Evolutionary conservation across 1,140 invertebrate genomes (phyloP).

Genomic region (Cataglyphis hispanica): DNA sequence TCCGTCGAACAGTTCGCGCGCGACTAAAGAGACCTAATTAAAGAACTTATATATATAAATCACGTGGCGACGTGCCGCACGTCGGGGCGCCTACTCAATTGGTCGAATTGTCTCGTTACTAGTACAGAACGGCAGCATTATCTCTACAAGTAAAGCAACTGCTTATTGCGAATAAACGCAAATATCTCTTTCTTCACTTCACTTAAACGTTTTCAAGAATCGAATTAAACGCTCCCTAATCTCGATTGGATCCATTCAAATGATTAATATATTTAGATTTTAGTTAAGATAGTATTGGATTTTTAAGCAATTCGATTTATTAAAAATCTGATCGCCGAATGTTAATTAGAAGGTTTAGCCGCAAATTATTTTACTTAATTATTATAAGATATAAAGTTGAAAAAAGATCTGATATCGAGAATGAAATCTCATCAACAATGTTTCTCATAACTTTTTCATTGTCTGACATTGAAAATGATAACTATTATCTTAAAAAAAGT

Average conservation of each 20-base stretch:
- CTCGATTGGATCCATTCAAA: not conserved
- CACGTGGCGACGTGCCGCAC: conserved; percentile 16
- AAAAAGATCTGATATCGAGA: no score
- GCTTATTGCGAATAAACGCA: not conserved
- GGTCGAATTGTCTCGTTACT: conserved; percentile 64
- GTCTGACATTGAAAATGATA: no score
- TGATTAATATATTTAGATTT: no score
- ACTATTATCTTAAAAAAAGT: no score
- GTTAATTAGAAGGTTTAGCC: not conserved
- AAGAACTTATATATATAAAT: conserved; percentile 63
- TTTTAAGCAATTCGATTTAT: not conserved
- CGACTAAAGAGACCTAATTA: conserved; percentile 68
- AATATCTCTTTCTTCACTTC: not conserved
- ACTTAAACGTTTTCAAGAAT: conserved; percentile 5
- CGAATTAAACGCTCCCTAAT: not conserved
- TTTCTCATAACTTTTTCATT: no score
- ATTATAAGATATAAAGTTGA: no score
- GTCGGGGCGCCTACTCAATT: conserved; percentile 70
- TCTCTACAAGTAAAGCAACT: not conserved
- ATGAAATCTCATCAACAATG: no score
- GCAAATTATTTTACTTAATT: not conserved
- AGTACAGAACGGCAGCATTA: conserved; percentile 19
- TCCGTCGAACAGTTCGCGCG: conserved; percentile 10
- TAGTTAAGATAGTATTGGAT: not conserved
- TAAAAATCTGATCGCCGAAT: not conserved